Conservation (phyloP, 2,888 invertebrate genomes). For the Catocala nupta region DNA sequence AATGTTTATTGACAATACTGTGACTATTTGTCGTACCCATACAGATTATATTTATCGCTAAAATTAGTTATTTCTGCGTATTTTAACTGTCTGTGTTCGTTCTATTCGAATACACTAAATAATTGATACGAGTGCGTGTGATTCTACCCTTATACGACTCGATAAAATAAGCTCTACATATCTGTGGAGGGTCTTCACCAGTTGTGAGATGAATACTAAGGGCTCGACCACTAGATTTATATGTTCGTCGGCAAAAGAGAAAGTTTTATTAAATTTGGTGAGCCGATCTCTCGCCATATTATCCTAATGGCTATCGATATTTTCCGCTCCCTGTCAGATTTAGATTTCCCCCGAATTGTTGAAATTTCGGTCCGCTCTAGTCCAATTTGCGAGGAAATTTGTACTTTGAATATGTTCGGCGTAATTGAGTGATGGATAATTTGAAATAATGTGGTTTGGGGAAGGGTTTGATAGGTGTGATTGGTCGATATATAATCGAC, state of each 20-base stretch:
- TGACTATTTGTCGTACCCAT: no score
- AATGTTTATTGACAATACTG: no score
- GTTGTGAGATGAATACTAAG: slow-evolving; percentile 44
- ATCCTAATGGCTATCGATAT: slow-evolving; percentile 50
- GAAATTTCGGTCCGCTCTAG: slow-evolving; percentile 4
- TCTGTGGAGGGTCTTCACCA: slow-evolving; percentile 4
- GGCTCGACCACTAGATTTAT: slow-evolving; percentile 41
- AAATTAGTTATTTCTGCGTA: no score
- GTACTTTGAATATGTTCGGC: background rate
- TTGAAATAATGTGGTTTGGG: background rate
- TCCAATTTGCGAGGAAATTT: slow-evolving; percentile 10
- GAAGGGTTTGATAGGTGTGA: background rate
- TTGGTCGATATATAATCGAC: slow-evolving; percentile 2
- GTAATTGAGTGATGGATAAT: slow-evolving; percentile 4
- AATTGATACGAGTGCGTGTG: no score
- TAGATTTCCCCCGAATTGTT: slow-evolving; percentile 7
- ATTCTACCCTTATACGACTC: background rate
- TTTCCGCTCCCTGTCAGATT: slow-evolving; percentile 14
- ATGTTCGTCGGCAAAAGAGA: slow-evolving; percentile 30
- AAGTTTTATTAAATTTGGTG: slow-evolving; percentile 53
- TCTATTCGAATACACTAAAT: no score
- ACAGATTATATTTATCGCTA: no score
- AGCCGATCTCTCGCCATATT: slow-evolving; percentile 43
- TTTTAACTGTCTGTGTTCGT: no score
- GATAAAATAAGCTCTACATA: slow-evolving; percentile 6